A percentile compares a stretch with the other conserved stretches of the same genome.
Conservation (phyloP, 2,888 invertebrate species). For the Nephrotoma appendiculata region DNA sequence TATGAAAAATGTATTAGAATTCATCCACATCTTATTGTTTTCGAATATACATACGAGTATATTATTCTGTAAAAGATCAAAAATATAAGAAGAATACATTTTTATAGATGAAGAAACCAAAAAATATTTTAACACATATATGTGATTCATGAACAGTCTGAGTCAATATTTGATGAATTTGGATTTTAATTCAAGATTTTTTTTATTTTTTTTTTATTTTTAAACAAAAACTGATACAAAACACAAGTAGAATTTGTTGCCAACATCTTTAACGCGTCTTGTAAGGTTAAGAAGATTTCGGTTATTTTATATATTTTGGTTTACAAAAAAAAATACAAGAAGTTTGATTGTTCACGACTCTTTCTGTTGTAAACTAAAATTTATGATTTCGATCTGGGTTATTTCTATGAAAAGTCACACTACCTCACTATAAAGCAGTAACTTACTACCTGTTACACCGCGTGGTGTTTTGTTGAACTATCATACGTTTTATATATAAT, state of each 20-base stretch:
- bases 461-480: not conserved
- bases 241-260: not conserved
- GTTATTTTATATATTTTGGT: not conserved
- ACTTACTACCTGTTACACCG: not conserved
- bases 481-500: not conserved
- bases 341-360: not conserved
- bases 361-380: not conserved
- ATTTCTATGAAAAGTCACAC: not conserved
- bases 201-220: not conserved
- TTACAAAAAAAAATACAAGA: not conserved
- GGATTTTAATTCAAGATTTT: not conserved
- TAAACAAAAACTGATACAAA: not conserved
- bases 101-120: not conserved
- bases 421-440: not conserved
- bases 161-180: slow-evolving; percentile 4
- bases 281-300: not conserved
- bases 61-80: not conserved
- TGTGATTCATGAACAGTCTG: slow-evolving; percentile 4
- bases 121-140: slow-evolving; percentile 1
- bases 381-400: not conserved
- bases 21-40: not conserved
- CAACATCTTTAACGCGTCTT: not conserved
- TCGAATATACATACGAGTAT: not conserved
- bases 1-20: not conserved
- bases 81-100: not conserved